Conservation (phyloP, 1,140 invertebrate species). For the Psilanteris sp. region DNA sequence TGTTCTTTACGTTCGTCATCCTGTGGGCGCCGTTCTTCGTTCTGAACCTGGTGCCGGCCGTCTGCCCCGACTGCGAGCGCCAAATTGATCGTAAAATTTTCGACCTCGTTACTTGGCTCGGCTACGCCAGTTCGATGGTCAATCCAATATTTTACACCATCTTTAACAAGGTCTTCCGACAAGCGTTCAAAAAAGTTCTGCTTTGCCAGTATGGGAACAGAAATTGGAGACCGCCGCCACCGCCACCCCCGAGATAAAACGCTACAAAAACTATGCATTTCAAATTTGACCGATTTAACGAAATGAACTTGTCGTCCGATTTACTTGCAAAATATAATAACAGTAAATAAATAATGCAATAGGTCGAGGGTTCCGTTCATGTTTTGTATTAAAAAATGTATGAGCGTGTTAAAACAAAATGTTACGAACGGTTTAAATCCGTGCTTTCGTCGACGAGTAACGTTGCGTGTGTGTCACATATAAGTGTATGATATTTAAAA, state of each 20-base stretch:
- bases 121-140: conserved; percentile 95
- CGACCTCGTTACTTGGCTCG: conserved; percentile 93
- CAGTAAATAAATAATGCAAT: too few relatives aligned
- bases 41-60: conserved; percentile 88
- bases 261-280: neutral
- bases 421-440: too few relatives aligned
- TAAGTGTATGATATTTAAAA: too few relatives aligned
- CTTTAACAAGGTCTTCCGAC: conserved; percentile 95
- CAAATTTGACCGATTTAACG: conserved; percentile 7
- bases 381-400: too few relatives aligned
- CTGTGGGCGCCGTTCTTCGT: conserved; percentile 97
- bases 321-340: too few relatives aligned
- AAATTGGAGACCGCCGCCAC: conserved; percentile 64
- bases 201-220: conserved; percentile 81
- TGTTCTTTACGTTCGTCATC: conserved; percentile 96
- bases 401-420: too few relatives aligned
- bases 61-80: conserved; percentile 88
- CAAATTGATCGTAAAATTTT: conserved; percentile 88
- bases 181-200: conserved; percentile 94
- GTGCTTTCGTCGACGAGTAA: too few relatives aligned
- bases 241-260: conserved; percentile 67
- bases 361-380: too few relatives aligned
- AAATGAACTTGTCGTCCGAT: too few relatives aligned
- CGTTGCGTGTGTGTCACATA: too few relatives aligned
- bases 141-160: conserved; percentile 97